Evolutionary conservation across 2,888 invertebrate genomes (phyloP).

Genomic region (Octodonta nipae): DNA sequence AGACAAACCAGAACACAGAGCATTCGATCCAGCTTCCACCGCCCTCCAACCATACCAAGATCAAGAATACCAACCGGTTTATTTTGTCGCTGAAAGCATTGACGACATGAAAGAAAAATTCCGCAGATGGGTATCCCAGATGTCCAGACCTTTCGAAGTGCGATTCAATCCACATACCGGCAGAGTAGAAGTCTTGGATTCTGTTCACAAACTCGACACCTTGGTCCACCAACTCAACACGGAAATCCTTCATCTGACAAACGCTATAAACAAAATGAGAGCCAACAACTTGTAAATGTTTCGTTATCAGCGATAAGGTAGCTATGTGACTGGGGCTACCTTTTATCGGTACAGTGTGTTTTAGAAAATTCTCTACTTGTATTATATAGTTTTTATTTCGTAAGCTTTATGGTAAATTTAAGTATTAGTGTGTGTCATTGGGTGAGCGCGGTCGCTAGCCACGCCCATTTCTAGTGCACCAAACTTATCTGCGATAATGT

Average conservation of each 20-base stretch:
- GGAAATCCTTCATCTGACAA: constrained; percentile 75
- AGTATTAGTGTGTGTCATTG: constrained; percentile 11
- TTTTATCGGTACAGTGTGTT: constrained; percentile 6
- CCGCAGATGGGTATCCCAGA: constrained; percentile 85
- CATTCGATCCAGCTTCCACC: constrained; percentile 85
- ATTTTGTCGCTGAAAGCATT: constrained; percentile 93
- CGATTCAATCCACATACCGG: constrained; percentile 97
- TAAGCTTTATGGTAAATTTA: neutral
- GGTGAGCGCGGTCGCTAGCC: constrained; percentile 29
- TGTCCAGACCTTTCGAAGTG: constrained; percentile 94
- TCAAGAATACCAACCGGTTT: constrained; percentile 91
- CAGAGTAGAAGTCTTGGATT: constrained; percentile 86
- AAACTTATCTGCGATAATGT: constrained; percentile 17
- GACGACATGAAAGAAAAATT: constrained; percentile 96
- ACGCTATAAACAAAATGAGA: constrained; percentile 76
- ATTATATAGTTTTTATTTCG: neutral
- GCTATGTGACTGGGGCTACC: constrained; percentile 27
- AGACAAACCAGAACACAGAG: constrained; percentile 82
- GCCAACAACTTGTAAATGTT: constrained; percentile 22
- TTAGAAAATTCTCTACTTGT: neutral
- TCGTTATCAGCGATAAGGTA: constrained; percentile 4
- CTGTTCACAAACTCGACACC: constrained; percentile 73
- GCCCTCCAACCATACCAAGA: constrained; percentile 90
- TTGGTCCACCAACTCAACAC: constrained; percentile 74
- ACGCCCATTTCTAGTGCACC: constrained; percentile 22